Base-by-base conservation (phyloP, 2,888 invertebrate species). In the Lithodes maja region DNA sequence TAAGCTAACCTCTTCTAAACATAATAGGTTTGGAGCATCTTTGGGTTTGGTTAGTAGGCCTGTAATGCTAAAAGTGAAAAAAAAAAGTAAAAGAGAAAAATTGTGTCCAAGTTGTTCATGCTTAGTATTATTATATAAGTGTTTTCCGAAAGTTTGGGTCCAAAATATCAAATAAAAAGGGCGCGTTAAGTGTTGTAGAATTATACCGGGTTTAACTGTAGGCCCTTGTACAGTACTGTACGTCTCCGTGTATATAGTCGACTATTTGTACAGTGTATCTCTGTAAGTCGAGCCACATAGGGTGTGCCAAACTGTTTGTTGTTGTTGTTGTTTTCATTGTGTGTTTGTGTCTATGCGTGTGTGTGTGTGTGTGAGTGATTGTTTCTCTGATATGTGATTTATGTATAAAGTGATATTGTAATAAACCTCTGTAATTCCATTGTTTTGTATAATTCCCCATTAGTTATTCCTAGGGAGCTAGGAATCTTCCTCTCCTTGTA, bases 291-390 rank as follows among this genome's bases (percentile, higher is more conserved):
- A 84, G 88, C 88, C 88, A 88, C 88, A 81, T 74, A 79, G 79
- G 68, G 88, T 88, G 88, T 88, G 88, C 88, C 88, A 88, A 88
- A 88, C 69, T 85, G 83, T 88, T 85, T 84, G 84, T 88, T 87
- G 80, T 88, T 88, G 83, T 88, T 88, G 77, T 87, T 84, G 83
- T 88, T 86, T 83, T 88, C 53, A 55, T 53, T 81, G 69, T 55
- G 88, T 84, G 83, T 88, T 84, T 80, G 79, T 84, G 88, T 74
- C 74, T 15, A 81, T 55, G 81, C 53, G 49, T 81, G 79, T 68
- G 33, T 33, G 33, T 84, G 83, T 88, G 88, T 80, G 79, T 84
- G 88, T 74, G 81, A 49, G 86, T 55, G 81, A 71, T 53, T 81
- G 79, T 68, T 81, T 12, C 77, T 74, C 15, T 61, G 88, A 71